Base-by-base conservation (phyloP, 2,888 invertebrate species). In the Eubasilissa splendida region DNA sequence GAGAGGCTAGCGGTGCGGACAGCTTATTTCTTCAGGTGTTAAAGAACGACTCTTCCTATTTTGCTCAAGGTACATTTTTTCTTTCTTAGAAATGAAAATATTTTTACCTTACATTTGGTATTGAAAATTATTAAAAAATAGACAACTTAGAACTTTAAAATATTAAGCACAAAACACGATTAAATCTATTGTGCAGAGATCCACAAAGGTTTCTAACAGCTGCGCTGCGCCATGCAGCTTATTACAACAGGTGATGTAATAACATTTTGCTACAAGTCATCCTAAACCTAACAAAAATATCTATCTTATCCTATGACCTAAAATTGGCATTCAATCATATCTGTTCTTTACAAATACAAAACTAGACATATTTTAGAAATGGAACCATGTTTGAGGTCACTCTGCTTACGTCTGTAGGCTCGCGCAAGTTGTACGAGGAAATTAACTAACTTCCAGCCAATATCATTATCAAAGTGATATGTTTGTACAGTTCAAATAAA, bases 281-380 rank as follows among this genome's bases (percentile, higher is more conserved):
- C 80, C 75, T 83, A 82, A 77, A 76, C 58, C 81, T 83, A 83
- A 82, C 83, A 83, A 83, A 83, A 82, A 83, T 83, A 83, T 82
- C 79, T 83, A 82, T 77, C 76, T 82, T 82, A 82, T 68, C 54
- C 82, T 82, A 82, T 53, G 71, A 77, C 77, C 82, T 82, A 83
- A 80, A 83, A 83, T 83, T 83, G 84, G 84, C 84, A 83, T 83
- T 80, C 75, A 80, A 78, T 84, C 82, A 83, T 82, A 76, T 82
- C 78, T 84, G 80, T 81, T 76, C 77, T 76, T 81, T 78, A 82
- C 80, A 79, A 79, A 84, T 84, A 84, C 84, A 84, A 84, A 84
- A 84, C 84, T 84, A 84, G 79, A 82, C 77, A 82, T 84, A 84
- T 76, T 84, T 82, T 84, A 84, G 82, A 84, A 82, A 81, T 82